Percentiles rank a stretch among this genome's conserved stretches.
phyloP scores from a whole-genome alignment of 2,113 vertebrate genomes.

The Anoplopoma fimbria region DNA sequence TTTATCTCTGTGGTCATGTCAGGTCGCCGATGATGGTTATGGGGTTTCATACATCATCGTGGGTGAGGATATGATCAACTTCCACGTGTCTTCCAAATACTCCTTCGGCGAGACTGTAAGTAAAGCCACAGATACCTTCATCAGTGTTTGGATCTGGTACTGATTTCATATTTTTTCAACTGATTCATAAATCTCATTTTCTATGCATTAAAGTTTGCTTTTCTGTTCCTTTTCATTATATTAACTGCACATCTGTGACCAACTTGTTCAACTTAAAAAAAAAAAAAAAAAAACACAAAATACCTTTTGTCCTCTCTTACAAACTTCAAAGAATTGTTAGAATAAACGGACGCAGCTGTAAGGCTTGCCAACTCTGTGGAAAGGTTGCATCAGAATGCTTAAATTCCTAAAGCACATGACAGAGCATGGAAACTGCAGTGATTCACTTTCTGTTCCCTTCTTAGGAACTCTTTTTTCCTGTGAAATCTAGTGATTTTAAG shows the following conservation, averaged over 20 bases:
- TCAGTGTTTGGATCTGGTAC: neutral
- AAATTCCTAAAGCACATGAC: slow-evolving; percentile 5
- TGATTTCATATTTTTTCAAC: neutral
- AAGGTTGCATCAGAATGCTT: neutral
- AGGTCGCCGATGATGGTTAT: slow-evolving; percentile 92
- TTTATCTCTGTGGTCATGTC: neutral
- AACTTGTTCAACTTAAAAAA: neutral
- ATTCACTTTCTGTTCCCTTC: neutral
- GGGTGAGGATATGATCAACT: slow-evolving; percentile 89
- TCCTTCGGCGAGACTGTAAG: slow-evolving; percentile 89
- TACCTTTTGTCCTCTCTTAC: too few relatives aligned
- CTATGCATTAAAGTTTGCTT: neutral
- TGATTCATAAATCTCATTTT: neutral
- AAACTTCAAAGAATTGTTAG: too few relatives aligned
- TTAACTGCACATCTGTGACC: neutral
- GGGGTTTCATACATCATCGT: slow-evolving; percentile 92
- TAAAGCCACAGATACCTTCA: neutral
- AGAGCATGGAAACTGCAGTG: neutral
- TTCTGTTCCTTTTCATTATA: neutral
- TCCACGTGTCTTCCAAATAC: slow-evolving; percentile 90
- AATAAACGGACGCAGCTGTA: neutral
- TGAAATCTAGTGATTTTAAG: neutral
- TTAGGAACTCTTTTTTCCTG: fast-evolving
- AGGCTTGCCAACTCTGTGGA: neutral
- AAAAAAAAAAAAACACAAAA: neutral